A percentile compares a stretch with the other conserved stretches of the same genome.
phyloP scores from a whole-genome alignment of 2,888 invertebrate species.

The Brachyptera risi region DNA sequence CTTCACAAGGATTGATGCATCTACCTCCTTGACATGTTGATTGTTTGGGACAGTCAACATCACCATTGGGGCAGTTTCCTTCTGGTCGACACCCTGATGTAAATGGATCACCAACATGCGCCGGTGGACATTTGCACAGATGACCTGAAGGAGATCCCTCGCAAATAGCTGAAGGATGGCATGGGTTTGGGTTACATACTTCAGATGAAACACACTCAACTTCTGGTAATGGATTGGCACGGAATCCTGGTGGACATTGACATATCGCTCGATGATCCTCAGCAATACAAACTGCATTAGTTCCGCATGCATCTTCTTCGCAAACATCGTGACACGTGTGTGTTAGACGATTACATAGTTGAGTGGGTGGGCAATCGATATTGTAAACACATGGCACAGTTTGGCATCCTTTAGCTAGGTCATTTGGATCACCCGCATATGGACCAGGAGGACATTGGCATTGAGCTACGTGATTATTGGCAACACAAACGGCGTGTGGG shows the following conservation, averaged over 20 bases:
- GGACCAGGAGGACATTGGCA: constrained; percentile 87
- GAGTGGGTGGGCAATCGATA: constrained; percentile 72
- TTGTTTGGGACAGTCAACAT: constrained; percentile 70
- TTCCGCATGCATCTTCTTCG: constrained; percentile 75
- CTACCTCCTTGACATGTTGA: constrained; percentile 66
- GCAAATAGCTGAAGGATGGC: constrained; percentile 77
- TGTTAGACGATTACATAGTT: constrained; percentile 77
- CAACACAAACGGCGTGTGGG: constrained; percentile 80
- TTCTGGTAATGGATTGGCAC: constrained; percentile 78
- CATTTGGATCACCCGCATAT: constrained; percentile 81
- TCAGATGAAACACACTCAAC: constrained; percentile 70
- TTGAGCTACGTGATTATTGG: constrained; percentile 84
- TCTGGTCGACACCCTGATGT: constrained; percentile 72
- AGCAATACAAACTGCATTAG: constrained; percentile 82
- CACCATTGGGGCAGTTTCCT: constrained; percentile 67
- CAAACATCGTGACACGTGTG: constrained; percentile 80
- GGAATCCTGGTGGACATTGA: constrained; percentile 81
- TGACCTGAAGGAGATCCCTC: constrained; percentile 59
- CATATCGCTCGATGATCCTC: constrained; percentile 79
- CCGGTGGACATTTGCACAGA: constrained; percentile 73
- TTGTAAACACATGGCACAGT: constrained; percentile 84
- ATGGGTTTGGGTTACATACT: constrained; percentile 71
- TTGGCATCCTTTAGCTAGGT: constrained; percentile 67
- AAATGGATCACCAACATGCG: constrained; percentile 72
- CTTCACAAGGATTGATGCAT: constrained; percentile 78